Evolutionary conservation across 2,113 vertebrate genomes (phyloP).

Genomic region (Leucoraja erinaceus): DNA sequence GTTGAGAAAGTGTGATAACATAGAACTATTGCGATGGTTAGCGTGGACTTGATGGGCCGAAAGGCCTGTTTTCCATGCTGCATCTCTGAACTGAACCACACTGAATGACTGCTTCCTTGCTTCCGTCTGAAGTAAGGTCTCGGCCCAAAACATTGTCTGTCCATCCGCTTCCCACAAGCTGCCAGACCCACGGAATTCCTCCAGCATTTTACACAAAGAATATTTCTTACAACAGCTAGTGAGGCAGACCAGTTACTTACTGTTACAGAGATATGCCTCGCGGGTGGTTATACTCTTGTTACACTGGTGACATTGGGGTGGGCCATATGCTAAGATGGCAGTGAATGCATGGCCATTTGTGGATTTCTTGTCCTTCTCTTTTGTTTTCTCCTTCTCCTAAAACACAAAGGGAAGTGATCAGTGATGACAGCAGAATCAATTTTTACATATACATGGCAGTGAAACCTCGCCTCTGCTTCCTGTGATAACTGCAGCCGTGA

Average conservation of each 20-base stretch:
- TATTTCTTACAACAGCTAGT: background rate
- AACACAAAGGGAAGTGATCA: background rate
- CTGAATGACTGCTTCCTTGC: too few relatives aligned
- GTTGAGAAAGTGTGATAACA: too few relatives aligned
- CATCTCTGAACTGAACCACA: too few relatives aligned
- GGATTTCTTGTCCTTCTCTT: slow-evolving; percentile 75
- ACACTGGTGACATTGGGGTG: slow-evolving; percentile 72
- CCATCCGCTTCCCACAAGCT: too few relatives aligned
- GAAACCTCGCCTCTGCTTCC: background rate
- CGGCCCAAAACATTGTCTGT: too few relatives aligned
- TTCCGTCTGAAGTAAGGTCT: too few relatives aligned
- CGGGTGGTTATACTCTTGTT: slow-evolving; percentile 71
- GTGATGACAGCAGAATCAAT: background rate
- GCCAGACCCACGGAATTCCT: too few relatives aligned
- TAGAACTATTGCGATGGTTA: too few relatives aligned
- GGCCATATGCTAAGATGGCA: slow-evolving; percentile 53
- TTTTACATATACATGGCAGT: background rate
- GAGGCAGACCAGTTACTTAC: slow-evolving; percentile 57
- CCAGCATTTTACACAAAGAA: too few relatives aligned
- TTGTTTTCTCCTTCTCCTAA: slow-evolving; percentile 71
- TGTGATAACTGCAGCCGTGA: background rate
- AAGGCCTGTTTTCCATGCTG: too few relatives aligned
- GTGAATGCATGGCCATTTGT: slow-evolving; percentile 77
- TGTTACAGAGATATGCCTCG: slow-evolving; percentile 73
- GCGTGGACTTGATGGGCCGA: too few relatives aligned